phyloP scores from a whole-genome alignment of 2,113 vertebrate species.

The Poecilia latipinna region DNA sequence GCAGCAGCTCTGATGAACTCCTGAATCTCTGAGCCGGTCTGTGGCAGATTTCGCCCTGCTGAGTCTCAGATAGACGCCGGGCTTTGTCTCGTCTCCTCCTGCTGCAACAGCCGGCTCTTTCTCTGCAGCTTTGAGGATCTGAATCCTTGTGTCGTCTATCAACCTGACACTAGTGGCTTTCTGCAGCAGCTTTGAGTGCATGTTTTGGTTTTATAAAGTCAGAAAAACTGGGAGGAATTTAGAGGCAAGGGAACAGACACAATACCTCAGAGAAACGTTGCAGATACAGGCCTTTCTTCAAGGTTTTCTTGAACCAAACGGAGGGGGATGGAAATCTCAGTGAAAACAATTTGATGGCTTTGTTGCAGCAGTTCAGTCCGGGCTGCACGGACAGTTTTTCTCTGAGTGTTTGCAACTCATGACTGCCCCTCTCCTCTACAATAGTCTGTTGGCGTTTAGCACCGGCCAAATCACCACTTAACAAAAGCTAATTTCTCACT shows the following conservation, averaged over 20 bases:
- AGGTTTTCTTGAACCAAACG: constrained; percentile 37
- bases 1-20: constrained; percentile 56
- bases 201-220: constrained; percentile 64
- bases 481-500: constrained; percentile 84
- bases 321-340: not conserved
- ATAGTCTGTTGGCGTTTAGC: constrained; percentile 72
- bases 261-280: constrained; percentile 26
- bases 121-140: constrained; percentile 54
- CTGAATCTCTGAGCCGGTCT: constrained; percentile 28
- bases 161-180: constrained; percentile 59
- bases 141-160: constrained; percentile 56
- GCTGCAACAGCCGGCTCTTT: constrained; percentile 42
- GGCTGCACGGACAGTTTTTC: constrained; percentile 64
- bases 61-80: constrained; percentile 37
- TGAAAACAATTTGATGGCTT: constrained; percentile 30
- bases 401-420: constrained; percentile 42
- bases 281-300: constrained; percentile 42
- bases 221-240: not conserved
- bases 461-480: constrained; percentile 79
- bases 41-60: constrained; percentile 38
- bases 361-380: constrained; percentile 19
- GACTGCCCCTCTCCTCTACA: constrained; percentile 65
- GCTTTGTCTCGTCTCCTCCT: constrained; percentile 48
- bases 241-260: constrained; percentile 19
- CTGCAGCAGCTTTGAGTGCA: constrained; percentile 47